Percentiles rank a stretch among this genome's conserved stretches.
Evolutionary conservation across 2,113 vertebrate genomes (phyloP).

Genomic region (Sylvia atricapilla): DNA sequence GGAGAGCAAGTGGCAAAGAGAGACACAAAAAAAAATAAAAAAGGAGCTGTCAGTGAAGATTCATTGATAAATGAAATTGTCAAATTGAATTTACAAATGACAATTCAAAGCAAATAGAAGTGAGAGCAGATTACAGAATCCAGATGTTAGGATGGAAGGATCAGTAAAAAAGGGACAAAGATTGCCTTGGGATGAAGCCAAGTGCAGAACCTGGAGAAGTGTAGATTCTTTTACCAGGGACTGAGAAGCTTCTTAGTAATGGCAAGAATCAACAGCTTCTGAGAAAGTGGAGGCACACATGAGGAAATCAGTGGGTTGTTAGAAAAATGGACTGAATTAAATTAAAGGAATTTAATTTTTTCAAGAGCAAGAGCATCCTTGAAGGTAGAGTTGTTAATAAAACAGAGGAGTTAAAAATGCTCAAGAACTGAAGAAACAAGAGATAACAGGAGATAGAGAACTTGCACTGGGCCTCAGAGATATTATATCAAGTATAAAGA

Average conservation of each 20-base stretch:
- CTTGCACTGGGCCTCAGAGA: not conserved
- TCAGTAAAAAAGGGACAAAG: not conserved
- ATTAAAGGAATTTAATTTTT: not conserved
- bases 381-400: not conserved
- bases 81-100: no score
- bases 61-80: no score
- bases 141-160: not conserved
- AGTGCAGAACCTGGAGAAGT: not conserved
- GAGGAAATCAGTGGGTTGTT: not conserved
- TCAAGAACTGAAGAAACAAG: not conserved
- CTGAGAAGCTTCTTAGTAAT: not conserved
- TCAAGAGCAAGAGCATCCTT: not conserved
- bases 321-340: not conserved
- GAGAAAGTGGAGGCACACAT: not conserved
- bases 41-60: not conserved
- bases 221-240: not conserved
- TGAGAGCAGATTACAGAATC: not conserved
- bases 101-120: not conserved
- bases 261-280: not conserved
- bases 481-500: not conserved
- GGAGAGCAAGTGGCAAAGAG: not conserved
- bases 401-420: not conserved
- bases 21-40: not conserved
- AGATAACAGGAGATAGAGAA: not conserved
- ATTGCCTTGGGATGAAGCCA: not conserved